These are phyloP conservation scores for Nymphalis c-album DNA, from an alignment of 2,888 invertebrate genomes.

Conservation along the genomic window DNA sequence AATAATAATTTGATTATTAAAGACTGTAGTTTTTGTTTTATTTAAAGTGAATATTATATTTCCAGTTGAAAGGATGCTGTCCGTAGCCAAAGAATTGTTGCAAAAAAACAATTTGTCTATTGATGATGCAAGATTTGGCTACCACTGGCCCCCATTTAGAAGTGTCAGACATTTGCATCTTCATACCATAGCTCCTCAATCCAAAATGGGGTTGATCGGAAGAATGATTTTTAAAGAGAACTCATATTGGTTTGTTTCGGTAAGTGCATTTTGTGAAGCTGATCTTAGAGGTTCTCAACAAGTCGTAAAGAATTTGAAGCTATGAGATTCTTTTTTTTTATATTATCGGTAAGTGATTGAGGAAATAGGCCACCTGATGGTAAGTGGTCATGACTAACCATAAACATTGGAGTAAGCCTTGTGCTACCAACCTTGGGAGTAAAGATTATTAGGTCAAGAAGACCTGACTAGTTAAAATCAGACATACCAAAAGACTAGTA, in stretches of 20 bases:
- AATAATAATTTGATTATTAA: too few relatives aligned
- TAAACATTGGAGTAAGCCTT: too few relatives aligned
- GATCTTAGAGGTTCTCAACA: background rate
- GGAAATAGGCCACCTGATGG: too few relatives aligned
- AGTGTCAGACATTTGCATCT: slow-evolving; percentile 91
- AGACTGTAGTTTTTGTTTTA: too few relatives aligned
- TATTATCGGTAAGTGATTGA: too few relatives aligned
- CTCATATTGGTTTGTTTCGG: slow-evolving; percentile 91
- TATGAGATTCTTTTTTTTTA: too few relatives aligned
- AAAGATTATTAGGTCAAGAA: too few relatives aligned
- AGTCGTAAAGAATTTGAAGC: too few relatives aligned
- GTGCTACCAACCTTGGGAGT: too few relatives aligned
- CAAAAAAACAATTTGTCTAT: slow-evolving; percentile 70
- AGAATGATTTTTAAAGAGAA: slow-evolving; percentile 86
- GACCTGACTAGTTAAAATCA: too few relatives aligned
- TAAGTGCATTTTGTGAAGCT: slow-evolving; percentile 67
- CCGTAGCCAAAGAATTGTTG: slow-evolving; percentile 69
- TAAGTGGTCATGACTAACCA: too few relatives aligned
- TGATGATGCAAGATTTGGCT: slow-evolving; percentile 83
- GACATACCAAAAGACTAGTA: too few relatives aligned
- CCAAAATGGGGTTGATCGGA: slow-evolving; percentile 85
- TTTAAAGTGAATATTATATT: slow-evolving; percentile 26
- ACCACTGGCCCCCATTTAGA: slow-evolving; percentile 95
- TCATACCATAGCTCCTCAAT: slow-evolving; percentile 90
- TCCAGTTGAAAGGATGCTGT: slow-evolving; percentile 86